A percentile compares a stretch with the other conserved stretches of the same genome.
Conservation (phyloP, 2,888 invertebrate genomes). For the Ochropleura plecta region DNA sequence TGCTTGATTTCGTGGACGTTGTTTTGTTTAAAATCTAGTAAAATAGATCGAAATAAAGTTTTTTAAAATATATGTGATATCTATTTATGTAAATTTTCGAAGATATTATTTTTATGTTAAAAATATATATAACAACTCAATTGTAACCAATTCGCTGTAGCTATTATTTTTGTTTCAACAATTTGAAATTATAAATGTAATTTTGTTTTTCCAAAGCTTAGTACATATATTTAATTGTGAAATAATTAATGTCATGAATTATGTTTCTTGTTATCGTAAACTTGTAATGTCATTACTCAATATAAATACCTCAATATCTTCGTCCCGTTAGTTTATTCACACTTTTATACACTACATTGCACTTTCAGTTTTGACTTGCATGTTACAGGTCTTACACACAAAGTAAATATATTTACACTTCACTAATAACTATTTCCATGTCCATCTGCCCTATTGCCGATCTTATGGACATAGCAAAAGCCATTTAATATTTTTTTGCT, state of each 20-base stretch:
- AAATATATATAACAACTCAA: not conserved
- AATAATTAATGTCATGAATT: not conserved
- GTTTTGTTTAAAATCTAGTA: constrained; percentile 18
- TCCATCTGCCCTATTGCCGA: not conserved
- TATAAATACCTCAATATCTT: not conserved
- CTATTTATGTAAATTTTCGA: too few relatives aligned
- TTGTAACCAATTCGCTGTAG: not conserved
- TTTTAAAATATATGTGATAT: not conserved
- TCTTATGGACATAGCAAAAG: not conserved
- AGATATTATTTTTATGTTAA: not conserved
- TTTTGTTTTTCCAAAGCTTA: not conserved
- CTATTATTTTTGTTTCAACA: not conserved
- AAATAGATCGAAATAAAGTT: not conserved
- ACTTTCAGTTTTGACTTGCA: not conserved
- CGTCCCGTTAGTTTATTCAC: not conserved
- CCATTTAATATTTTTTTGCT: not conserved
- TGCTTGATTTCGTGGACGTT: constrained; percentile 7
- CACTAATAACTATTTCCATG: not conserved
- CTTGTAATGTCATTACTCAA: not conserved
- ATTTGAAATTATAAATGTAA: not conserved
- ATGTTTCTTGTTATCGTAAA: not conserved
- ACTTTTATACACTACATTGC: not conserved
- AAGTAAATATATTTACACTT: not conserved
- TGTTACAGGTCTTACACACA: not conserved
- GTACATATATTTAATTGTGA: not conserved